Percentiles rank a stretch among this genome's conserved stretches.
Conservation (phyloP, 2,797 vertebrate species). For the Uromys caudimaculatus region DNA sequence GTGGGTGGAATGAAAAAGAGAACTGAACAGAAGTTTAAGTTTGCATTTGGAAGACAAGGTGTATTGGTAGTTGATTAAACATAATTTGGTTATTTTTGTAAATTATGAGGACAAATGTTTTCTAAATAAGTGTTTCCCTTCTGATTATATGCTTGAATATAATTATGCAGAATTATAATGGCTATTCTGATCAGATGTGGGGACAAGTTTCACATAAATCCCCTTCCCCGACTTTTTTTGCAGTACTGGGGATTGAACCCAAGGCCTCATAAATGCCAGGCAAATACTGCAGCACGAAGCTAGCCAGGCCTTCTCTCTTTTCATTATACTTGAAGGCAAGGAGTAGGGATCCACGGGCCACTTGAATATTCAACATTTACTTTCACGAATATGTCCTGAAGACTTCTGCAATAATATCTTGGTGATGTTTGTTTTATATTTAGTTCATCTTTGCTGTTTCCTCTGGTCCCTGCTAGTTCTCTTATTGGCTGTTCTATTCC, state of each 20-base stretch:
- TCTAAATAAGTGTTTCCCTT: constrained; percentile 36
- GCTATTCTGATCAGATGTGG: constrained; percentile 21
- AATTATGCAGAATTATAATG: neutral
- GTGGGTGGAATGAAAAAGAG: neutral
- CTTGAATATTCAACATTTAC: neutral
- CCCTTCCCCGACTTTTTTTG: neutral
- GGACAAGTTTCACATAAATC: neutral
- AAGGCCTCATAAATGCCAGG: neutral
- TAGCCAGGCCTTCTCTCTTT: neutral
- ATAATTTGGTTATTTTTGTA: neutral
- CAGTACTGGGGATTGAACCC: neutral
- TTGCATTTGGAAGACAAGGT: neutral
- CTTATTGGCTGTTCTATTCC: neutral
- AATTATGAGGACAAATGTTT: constrained; percentile 5
- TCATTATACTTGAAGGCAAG: constrained; percentile 15
- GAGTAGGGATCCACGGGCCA: neutral
- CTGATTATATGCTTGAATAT: neutral
- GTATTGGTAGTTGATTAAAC: neutral
- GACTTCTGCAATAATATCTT: neutral
- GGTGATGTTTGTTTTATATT: neutral
- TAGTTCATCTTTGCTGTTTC: neutral
- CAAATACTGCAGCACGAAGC: neutral
- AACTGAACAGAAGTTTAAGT: neutral
- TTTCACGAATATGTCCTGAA: neutral
- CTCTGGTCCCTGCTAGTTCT: neutral